Conservation (phyloP, 1,140 invertebrate genomes). For the Nephotettix cincticeps region DNA sequence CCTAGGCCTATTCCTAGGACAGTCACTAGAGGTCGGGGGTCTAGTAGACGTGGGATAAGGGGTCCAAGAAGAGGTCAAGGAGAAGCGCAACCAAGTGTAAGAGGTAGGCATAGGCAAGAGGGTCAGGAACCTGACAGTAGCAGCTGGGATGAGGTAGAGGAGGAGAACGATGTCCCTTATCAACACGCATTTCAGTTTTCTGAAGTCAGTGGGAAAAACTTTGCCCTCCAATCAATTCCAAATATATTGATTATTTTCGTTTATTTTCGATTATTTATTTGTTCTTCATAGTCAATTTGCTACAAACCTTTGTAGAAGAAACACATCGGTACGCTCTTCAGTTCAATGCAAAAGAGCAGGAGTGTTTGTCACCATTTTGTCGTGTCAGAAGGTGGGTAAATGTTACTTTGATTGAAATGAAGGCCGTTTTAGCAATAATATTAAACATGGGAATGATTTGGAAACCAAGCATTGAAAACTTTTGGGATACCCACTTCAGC, state of each 20-base stretch:
- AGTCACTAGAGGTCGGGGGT: not conserved
- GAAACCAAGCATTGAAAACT: slow-evolving; percentile 11
- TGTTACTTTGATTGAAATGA: slow-evolving; percentile 4
- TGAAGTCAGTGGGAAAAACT: slow-evolving; percentile 15
- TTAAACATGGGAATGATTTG: slow-evolving; percentile 13
- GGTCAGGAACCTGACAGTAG: not conserved
- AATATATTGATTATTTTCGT: slow-evolving; percentile 9
- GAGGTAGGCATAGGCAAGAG: not conserved
- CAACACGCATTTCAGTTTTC: not conserved
- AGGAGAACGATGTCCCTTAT: not conserved
- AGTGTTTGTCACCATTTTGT: not conserved
- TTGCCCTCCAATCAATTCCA: slow-evolving; percentile 3
- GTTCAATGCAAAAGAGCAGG: not conserved
- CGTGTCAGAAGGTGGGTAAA: not conserved
- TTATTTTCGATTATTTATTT: no score
- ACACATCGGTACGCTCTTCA: slow-evolving; percentile 15
- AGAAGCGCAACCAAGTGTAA: not conserved
- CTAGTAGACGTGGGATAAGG: not conserved
- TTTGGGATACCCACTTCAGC: not conserved
- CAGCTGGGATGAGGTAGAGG: not conserved
- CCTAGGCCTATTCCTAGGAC: slow-evolving; percentile 3
- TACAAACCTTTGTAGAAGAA: slow-evolving; percentile 17
- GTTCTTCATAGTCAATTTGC: slow-evolving; percentile 10
- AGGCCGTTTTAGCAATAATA: slow-evolving; percentile 19
- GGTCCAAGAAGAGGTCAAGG: not conserved